phyloP scores from a whole-genome alignment of 2,888 invertebrate species.

The Calephelis perditalis region DNA sequence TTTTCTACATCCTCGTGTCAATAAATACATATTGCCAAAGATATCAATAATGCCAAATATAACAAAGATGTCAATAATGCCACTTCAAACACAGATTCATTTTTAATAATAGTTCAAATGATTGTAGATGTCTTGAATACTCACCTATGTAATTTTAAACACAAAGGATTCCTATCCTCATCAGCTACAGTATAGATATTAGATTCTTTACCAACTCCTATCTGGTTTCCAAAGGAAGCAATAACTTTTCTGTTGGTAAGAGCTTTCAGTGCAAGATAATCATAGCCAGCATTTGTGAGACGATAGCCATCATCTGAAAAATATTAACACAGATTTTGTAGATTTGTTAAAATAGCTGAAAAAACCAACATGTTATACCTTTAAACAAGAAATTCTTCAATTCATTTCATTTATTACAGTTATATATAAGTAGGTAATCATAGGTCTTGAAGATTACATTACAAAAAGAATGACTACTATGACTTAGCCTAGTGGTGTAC shows the following conservation, averaged over 20 bases:
- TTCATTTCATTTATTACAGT: no score
- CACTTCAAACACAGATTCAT: neutral
- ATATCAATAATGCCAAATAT: no score
- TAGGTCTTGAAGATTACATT: no score
- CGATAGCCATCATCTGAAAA: conserved; percentile 95
- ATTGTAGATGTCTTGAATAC: neutral
- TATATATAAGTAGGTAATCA: no score
- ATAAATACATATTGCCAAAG: no score
- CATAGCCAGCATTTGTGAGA: conserved; percentile 96
- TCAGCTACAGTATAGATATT: conserved; percentile 95
- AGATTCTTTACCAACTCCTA: conserved; percentile 99
- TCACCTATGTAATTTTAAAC: conserved; percentile 93
- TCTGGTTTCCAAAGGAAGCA: conserved; percentile 96
- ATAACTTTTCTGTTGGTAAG: conserved; percentile 88
- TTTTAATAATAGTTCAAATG: neutral
- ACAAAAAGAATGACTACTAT: no score
- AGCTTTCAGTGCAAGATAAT: conserved; percentile 95
- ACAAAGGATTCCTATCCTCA: conserved; percentile 87
- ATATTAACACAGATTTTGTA: neutral
- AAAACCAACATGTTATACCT: no score
- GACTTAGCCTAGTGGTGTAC: no score
- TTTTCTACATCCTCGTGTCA: no score
- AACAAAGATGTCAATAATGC: no score
- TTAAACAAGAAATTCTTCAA: no score
- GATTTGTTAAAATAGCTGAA: no score